Percentiles rank a stretch among this genome's conserved stretches.
These are phyloP conservation scores for Limulus polyphemus DNA, from an alignment of 2,888 invertebrate genomes.

Conservation along the genomic window DNA sequence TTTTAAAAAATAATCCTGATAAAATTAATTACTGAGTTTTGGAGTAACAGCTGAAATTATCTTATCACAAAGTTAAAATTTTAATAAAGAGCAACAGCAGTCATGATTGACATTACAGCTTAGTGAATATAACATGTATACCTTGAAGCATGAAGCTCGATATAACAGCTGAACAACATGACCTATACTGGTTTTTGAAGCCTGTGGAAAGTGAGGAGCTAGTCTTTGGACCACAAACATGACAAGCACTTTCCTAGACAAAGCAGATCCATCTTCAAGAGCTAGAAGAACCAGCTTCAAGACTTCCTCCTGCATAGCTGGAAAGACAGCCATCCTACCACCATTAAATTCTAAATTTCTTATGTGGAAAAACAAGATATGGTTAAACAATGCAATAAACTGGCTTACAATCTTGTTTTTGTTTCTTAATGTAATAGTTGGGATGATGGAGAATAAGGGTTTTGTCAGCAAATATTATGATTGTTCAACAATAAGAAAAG, in stretches of 20 bases:
- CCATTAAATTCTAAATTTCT: too few relatives aligned
- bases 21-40: too few relatives aligned
- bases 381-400: too few relatives aligned
- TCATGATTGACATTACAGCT: neutral
- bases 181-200: slow-evolving; percentile 96
- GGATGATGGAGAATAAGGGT: too few relatives aligned
- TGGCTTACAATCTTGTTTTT: too few relatives aligned
- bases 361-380: too few relatives aligned
- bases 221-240: slow-evolving; percentile 97
- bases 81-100: neutral
- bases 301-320: slow-evolving; percentile 97
- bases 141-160: slow-evolving; percentile 96
- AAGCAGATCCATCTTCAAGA: slow-evolving; percentile 83
- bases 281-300: slow-evolving; percentile 83
- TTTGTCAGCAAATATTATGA: too few relatives aligned
- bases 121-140: slow-evolving; percentile 34
- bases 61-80: neutral
- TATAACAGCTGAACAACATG: slow-evolving; percentile 97
- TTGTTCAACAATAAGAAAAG: too few relatives aligned
- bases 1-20: too few relatives aligned
- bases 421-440: too few relatives aligned
- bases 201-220: slow-evolving; percentile 87
- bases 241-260: slow-evolving; percentile 86
- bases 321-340: too few relatives aligned
- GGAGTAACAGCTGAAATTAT: too few relatives aligned